Evolutionary conservation across 2,797 vertebrate genomes (phyloP).

Genomic region (Labeo calbasu): DNA sequence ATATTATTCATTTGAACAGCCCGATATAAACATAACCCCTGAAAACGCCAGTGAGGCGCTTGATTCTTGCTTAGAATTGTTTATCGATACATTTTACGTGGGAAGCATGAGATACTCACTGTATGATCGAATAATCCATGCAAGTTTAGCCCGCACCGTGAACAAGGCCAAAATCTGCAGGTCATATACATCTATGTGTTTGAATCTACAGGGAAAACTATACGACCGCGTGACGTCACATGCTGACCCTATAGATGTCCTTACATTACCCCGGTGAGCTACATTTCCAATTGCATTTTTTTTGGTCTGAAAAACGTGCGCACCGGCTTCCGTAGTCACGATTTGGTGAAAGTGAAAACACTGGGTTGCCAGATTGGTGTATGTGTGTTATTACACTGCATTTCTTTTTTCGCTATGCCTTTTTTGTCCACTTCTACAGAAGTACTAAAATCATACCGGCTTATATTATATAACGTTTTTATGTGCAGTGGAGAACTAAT

Average conservation of each 20-base stretch:
- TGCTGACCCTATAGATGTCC: slow-evolving; percentile 53
- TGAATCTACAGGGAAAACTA: slow-evolving; percentile 13
- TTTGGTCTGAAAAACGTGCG: slow-evolving; percentile 32
- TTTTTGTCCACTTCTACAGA: background rate
- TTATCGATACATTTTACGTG: background rate
- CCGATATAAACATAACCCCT: background rate
- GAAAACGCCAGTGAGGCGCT: background rate
- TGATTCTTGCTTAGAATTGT: background rate
- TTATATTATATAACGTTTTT: too few species aligned
- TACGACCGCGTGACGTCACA: slow-evolving; percentile 31
- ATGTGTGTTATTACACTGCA: background rate
- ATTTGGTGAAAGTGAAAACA: slow-evolving; percentile 25
- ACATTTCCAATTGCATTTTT: slow-evolving; percentile 48
- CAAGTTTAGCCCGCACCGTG: background rate
- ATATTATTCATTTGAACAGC: background rate
- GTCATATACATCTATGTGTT: background rate
- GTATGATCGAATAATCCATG: slow-evolving; percentile 22
- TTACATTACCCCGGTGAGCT: slow-evolving; percentile 55
- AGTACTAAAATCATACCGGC: background rate
- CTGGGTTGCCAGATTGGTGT: slow-evolving; percentile 52
- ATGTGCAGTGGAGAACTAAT: background rate
- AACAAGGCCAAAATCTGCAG: slow-evolving; percentile 3
- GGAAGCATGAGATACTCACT: slow-evolving; percentile 34
- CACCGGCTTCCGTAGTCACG: slow-evolving; percentile 56
- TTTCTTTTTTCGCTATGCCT: background rate